A percentile compares a stretch with the other conserved stretches of the same genome.
Conservation (phyloP, 2,113 vertebrate genomes). For the Microcebus jonahi region DNA sequence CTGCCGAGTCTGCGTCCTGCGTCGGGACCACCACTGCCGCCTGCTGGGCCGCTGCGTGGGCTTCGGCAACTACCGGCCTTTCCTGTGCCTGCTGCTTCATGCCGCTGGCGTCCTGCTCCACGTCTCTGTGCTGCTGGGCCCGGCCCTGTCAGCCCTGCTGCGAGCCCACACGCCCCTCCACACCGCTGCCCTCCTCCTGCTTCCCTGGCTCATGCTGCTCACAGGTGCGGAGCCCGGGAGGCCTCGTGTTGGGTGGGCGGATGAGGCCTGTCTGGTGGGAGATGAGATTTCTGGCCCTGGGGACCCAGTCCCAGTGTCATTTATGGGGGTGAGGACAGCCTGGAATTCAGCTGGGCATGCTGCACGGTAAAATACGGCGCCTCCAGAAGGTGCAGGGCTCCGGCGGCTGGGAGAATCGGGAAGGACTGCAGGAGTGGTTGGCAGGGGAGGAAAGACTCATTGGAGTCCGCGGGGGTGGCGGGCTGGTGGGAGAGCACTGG, state of each 20-base stretch:
- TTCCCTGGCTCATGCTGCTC: constrained; percentile 95
- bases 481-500: background rate
- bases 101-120: constrained; percentile 90
- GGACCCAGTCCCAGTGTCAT: background rate
- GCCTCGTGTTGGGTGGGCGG: background rate
- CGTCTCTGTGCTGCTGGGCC: constrained; percentile 90
- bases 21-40: constrained; percentile 94
- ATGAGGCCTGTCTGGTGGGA: background rate
- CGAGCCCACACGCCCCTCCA: constrained; percentile 90
- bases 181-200: constrained; percentile 88
- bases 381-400: background rate
- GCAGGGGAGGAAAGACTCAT: background rate
- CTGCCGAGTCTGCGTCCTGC: constrained; percentile 92
- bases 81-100: constrained; percentile 90
- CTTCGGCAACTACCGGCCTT: constrained; percentile 91
- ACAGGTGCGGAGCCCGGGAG: constrained; percentile 84
- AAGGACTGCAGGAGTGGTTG: background rate
- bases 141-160: constrained; percentile 90
- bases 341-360: background rate
- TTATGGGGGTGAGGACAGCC: background rate
- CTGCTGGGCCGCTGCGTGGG: constrained; percentile 94
- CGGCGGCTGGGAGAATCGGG: background rate
- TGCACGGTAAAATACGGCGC: background rate
- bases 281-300: background rate
- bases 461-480: background rate